These are phyloP conservation scores for Xenopus borealis DNA, from an alignment of 2,113 vertebrate species.

Conservation along the genomic window DNA sequence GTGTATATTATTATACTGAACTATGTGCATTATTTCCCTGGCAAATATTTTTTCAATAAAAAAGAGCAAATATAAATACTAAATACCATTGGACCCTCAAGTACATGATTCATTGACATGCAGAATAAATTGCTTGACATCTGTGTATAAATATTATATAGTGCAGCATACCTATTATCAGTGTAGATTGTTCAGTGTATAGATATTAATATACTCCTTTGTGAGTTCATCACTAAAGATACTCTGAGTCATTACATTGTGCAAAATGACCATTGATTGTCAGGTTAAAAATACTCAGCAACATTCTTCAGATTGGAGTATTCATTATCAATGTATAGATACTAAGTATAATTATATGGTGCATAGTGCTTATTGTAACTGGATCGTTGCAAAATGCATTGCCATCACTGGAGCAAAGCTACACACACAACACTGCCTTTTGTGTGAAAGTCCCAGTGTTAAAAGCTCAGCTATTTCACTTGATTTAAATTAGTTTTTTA, in stretches of 20 bases:
- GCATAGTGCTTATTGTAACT: not conserved
- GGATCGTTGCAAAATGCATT: not conserved
- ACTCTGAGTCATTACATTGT: not conserved
- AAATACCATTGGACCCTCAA: too few relatives aligned
- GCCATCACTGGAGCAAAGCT: not conserved
- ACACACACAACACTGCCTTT: not conserved
- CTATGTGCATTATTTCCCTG: too few relatives aligned
- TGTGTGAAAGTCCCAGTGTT: not conserved
- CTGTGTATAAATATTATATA: not conserved
- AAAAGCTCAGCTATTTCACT: not conserved
- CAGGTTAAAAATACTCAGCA: slow-evolving; percentile 1
- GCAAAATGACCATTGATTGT: slow-evolving; percentile 1
- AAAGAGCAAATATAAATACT: too few relatives aligned
- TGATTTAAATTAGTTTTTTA: not conserved
- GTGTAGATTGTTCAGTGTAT: not conserved
- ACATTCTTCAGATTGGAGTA: not conserved
- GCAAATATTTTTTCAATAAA: too few relatives aligned
- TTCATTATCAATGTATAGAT: not conserved
- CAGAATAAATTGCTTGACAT: too few relatives aligned
- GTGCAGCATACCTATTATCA: not conserved
- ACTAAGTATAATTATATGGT: not conserved
- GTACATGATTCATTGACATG: not conserved
- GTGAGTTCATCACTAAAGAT: not conserved
- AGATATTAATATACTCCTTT: not conserved
- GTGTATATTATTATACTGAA: too few relatives aligned